phyloP scores from a whole-genome alignment of 2,113 vertebrate genomes.

The Seriola rivoliana region DNA sequence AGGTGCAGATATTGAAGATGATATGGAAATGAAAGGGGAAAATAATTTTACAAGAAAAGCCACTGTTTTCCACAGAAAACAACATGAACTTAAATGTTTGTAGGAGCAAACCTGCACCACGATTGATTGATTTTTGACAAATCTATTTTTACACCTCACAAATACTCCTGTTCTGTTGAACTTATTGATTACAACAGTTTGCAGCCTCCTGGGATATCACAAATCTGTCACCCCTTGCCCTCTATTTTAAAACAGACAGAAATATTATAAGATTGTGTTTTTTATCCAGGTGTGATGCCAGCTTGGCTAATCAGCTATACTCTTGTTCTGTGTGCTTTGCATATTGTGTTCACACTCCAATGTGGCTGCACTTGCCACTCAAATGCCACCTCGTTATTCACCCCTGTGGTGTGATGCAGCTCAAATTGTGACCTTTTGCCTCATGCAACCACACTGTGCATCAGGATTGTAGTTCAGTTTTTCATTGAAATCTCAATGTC shows the following conservation, averaged over 20 bases:
- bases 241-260: constrained; percentile 5
- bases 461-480: no score
- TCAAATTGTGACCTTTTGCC: constrained; percentile 11
- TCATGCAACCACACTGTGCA: no score
- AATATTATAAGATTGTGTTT: constrained; percentile 2
- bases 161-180: background rate
- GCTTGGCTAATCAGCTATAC: background rate
- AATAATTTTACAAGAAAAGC: no score
- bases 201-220: constrained; percentile 1
- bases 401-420: background rate
- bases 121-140: background rate
- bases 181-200: constrained; percentile 22
- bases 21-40: no score
- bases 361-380: background rate
- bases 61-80: background rate
- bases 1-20: no score
- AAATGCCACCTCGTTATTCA: constrained; percentile 10
- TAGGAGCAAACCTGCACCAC: no score
- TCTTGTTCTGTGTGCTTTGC: background rate
- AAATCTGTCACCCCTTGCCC: constrained; percentile 1
- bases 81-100: background rate
- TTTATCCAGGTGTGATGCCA: background rate
- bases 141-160: background rate
- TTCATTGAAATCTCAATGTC: no score
- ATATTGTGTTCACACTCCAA: background rate